A percentile compares a stretch with the other conserved stretches of the same genome.
phyloP scores from a whole-genome alignment of 1,140 invertebrate species.

The honey bee (Apis mellifera) region Amel_HAv3.1 CM009943.2:6914001-6914500 shows the following conservation, averaged over 20 bases:
- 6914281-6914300: constrained; percentile 16
- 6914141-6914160: not conserved
- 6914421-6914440: constrained; percentile 12
- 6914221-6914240: not conserved
- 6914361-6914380: constrained; percentile 7
- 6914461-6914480: not conserved
- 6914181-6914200: not conserved
- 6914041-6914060: too few species aligned
- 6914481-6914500: too few species aligned
- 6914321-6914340: constrained; percentile 70
- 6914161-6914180: not conserved
- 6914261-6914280: constrained; percentile 6
- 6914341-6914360: constrained; percentile 67
- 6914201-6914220: not conserved
- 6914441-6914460: constrained; percentile 8
- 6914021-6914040: too few species aligned
- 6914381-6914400: constrained; percentile 31
- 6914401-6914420: not conserved
- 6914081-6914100: too few species aligned
- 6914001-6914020: too few species aligned
- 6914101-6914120: too few species aligned
- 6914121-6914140: too few species aligned
- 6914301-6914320: constrained; percentile 65
- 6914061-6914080: too few species aligned
- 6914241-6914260: not conserved